Evolutionary conservation across 2,113 vertebrate genomes (phyloP).

Genomic region (Quiscalus mexicanus): DNA sequence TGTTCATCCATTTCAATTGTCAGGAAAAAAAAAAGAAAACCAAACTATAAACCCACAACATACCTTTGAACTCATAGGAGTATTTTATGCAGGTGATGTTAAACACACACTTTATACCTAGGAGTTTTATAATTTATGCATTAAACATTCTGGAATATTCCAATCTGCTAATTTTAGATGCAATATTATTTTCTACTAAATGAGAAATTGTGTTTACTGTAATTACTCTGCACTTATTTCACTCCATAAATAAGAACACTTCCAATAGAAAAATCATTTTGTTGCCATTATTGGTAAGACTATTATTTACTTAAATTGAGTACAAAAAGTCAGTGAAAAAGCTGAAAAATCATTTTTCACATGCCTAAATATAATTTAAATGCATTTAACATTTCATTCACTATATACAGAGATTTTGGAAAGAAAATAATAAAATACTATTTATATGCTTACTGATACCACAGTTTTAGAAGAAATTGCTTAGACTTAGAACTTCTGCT

Average conservation of each 20-base stretch:
- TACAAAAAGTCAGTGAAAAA: neutral
- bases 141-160: neutral
- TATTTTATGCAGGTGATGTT: neutral
- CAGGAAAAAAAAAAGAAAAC: neutral
- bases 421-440: neutral
- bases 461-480: neutral
- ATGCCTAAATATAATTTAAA: neutral
- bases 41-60: accelerated
- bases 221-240: neutral
- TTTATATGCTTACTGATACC: neutral
- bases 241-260: neutral
- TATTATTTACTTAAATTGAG: neutral
- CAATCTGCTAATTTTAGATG: neutral
- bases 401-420: neutral
- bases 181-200: neutral
- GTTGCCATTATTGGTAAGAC: neutral
- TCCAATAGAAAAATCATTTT: neutral
- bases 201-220: neutral
- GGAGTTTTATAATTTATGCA: neutral
- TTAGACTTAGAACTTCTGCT: neutral
- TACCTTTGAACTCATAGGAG: neutral
- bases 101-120: neutral
- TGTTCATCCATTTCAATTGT: neutral
- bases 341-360: neutral
- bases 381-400: neutral